Evolutionary conservation across 2,113 vertebrate species (phyloP).

Genomic region (Sander vitreus): DNA sequence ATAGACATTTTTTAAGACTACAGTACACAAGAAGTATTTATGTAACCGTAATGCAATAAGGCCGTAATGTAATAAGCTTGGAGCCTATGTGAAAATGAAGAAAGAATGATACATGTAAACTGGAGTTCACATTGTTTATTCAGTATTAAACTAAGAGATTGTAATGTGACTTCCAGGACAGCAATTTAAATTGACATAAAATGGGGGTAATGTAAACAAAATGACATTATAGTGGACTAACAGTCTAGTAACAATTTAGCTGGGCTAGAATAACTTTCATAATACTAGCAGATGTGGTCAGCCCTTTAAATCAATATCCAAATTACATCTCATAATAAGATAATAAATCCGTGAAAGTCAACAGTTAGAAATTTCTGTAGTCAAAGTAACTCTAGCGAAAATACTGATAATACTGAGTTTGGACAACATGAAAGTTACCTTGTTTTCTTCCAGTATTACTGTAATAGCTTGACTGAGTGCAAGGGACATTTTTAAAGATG

Average conservation of each 20-base stretch:
- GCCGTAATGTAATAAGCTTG: neutral
- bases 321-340: slow-evolving; percentile 37
- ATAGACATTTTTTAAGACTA: neutral
- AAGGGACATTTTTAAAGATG: slow-evolving; percentile 13
- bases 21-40: neutral
- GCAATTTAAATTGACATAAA: slow-evolving; percentile 68
- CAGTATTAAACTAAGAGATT: slow-evolving; percentile 72
- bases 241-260: slow-evolving; percentile 65
- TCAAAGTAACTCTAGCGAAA: slow-evolving; percentile 36
- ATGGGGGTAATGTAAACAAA: slow-evolving; percentile 78
- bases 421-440: slow-evolving; percentile 45
- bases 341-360: slow-evolving; percentile 46
- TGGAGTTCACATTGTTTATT: slow-evolving; percentile 83
- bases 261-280: slow-evolving; percentile 49
- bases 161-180: slow-evolving; percentile 71
- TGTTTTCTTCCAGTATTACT: slow-evolving; percentile 43
- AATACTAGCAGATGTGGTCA: slow-evolving; percentile 50
- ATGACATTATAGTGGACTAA: slow-evolving; percentile 75
- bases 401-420: slow-evolving; percentile 52
- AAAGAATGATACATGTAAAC: slow-evolving; percentile 9
- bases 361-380: slow-evolving; percentile 46
- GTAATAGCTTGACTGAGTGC: slow-evolving; percentile 20
- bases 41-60: slow-evolving; percentile 11
- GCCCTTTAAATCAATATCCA: slow-evolving; percentile 42
- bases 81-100: slow-evolving; percentile 16